Conservation (phyloP, 2,888 invertebrate genomes). For the Lasius fuliginosus region DNA sequence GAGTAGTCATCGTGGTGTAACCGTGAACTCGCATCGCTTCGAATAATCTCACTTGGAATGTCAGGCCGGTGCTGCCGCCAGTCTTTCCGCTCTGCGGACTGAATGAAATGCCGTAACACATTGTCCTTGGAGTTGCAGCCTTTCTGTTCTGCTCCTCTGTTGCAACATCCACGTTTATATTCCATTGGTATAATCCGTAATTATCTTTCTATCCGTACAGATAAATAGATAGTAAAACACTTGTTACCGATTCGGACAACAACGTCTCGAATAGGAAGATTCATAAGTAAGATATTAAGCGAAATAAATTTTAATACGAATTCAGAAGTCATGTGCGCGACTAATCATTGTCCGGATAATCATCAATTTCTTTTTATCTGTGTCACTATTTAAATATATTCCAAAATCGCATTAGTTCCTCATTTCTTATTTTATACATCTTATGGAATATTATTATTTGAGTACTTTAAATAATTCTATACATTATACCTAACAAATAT, state of each 20-base stretch:
- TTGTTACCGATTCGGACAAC: conserved; percentile 28
- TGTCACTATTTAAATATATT: neutral
- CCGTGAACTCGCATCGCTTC: conserved; percentile 8
- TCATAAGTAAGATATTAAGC: conserved; percentile 13
- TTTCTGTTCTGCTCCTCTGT: conserved; percentile 30
- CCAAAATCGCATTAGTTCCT: neutral
- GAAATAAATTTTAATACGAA: neutral
- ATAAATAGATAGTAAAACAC: conserved; percentile 30
- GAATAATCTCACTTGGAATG: conserved; percentile 31
- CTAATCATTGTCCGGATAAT: neutral
- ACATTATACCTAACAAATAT: neutral
- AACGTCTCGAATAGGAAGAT: conserved; percentile 10
- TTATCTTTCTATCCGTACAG: conserved; percentile 9
- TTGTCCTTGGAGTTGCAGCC: conserved; percentile 42
- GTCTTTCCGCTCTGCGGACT: conserved; percentile 28
- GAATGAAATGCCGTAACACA: conserved; percentile 47
- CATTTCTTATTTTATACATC: conserved; percentile 3
- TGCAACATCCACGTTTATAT: conserved; percentile 27
- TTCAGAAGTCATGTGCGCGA: too few relatives aligned
- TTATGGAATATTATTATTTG: neutral
- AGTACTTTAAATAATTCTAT: neutral
- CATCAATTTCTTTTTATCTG: neutral
- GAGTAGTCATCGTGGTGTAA: neutral
- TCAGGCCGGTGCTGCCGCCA: neutral
- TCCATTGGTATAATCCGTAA: conserved; percentile 27